Evolutionary conservation across 2,113 vertebrate species (phyloP).

Genomic region (Orientallactaga bullata): DNA sequence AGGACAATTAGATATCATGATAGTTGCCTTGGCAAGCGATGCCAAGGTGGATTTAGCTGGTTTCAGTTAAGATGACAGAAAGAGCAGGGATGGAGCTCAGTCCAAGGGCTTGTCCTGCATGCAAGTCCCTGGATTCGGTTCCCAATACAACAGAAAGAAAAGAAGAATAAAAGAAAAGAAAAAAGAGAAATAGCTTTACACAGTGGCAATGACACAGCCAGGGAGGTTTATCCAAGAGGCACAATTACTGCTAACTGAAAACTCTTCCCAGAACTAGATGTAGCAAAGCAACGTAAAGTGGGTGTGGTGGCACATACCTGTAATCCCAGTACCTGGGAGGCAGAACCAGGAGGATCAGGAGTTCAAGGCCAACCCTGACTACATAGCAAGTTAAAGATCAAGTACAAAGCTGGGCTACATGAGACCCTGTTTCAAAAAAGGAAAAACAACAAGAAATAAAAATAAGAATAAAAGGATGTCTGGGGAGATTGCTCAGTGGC

Average conservation of each 20-base stretch:
- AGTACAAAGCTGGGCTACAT: neutral
- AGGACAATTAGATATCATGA: too few species aligned
- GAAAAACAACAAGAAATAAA: neutral
- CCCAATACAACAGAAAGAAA: neutral
- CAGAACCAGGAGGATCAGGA: neutral
- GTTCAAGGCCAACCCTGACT: neutral
- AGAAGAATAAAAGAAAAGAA: neutral
- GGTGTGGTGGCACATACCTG: neutral
- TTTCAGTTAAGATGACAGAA: neutral
- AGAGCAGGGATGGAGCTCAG: neutral
- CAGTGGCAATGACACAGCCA: neutral
- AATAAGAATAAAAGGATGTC: neutral
- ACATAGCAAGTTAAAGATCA: neutral
- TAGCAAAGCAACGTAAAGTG: neutral
- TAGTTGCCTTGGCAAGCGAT: neutral
- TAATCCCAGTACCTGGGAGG: neutral
- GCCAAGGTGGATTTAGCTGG: neutral
- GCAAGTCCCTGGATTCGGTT: too few species aligned
- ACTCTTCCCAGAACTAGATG: neutral
- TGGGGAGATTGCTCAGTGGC: too few species aligned
- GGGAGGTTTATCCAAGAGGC: neutral
- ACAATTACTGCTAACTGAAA: too few species aligned
- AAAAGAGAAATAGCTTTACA: neutral
- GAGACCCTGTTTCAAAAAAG: neutral
- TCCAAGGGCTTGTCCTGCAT: neutral